These are phyloP conservation scores for Nomada ferruginata DNA, from an alignment of 2,888 invertebrate genomes.

Conservation along the genomic window DNA sequence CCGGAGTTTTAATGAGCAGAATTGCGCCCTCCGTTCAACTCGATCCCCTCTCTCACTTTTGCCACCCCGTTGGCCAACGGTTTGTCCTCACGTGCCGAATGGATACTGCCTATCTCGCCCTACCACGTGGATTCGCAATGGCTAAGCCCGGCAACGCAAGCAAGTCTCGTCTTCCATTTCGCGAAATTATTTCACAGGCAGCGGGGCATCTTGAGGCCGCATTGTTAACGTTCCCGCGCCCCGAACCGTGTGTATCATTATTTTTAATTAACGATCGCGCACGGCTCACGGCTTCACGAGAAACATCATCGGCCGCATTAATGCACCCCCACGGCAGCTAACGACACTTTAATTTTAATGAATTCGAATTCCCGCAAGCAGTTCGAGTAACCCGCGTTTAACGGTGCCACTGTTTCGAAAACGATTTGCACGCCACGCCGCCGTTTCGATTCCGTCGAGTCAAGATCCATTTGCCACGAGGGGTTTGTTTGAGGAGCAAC, in stretches of 20 bases:
- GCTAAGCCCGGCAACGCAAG: constrained; percentile 10
- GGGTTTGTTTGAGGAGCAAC: background rate
- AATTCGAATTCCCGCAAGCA: constrained; percentile 59
- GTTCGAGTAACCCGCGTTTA: background rate
- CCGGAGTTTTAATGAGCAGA: constrained; percentile 75
- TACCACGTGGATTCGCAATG: constrained; percentile 49
- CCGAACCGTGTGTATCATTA: constrained; percentile 66
- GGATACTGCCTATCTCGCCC: constrained; percentile 63
- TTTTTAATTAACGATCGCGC: constrained; percentile 71
- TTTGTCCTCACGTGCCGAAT: constrained; percentile 62
- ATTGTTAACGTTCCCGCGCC: constrained; percentile 56
- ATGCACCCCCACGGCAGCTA: constrained; percentile 52
- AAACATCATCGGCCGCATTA: constrained; percentile 69
- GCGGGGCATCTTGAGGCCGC: constrained; percentile 52
- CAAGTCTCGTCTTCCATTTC: constrained; percentile 24
- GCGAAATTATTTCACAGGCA: constrained; percentile 62
- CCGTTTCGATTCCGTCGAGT: background rate
- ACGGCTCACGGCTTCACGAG: constrained; percentile 35
- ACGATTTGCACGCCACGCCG: background rate
- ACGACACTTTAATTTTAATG: constrained; percentile 71
- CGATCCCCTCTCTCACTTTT: constrained; percentile 32
- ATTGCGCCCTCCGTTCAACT: constrained; percentile 62
- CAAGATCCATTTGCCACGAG: background rate
- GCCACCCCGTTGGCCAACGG: constrained; percentile 25
- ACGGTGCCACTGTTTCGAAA: constrained; percentile 4